Evolutionary conservation across 2,888 invertebrate species (phyloP), one percentile per base, ranked within the genome.

Genomic region (Operophtera brumata): DNA sequence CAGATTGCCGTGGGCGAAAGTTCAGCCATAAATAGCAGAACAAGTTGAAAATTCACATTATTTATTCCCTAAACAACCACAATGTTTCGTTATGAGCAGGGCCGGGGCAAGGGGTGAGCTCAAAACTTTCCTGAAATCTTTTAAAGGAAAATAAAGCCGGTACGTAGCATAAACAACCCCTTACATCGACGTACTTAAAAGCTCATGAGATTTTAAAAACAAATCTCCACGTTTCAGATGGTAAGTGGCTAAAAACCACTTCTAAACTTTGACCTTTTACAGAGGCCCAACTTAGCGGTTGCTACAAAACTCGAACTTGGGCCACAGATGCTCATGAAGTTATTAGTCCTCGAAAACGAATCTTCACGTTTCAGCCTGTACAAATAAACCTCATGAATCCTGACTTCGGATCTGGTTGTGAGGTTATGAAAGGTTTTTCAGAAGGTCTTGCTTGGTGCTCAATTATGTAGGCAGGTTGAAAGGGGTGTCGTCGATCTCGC

Each of bases 401-500:
- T 55, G 7, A 12, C 3, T 39, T n/a, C 26, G 28, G 6, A 1
- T 10, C 48, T 48, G 54, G 34, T 2, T 13, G 9, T 25, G 45
- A 45, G 41, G 13, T 42, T 46, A 46, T 30, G 20, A 45, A 47
- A 53, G 47, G 55, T 46, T 55, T 51, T 52, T 58, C 48, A 45
- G 47, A 36, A 50, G 39, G 37, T 50, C 44, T 57, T 43, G 30
- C 34, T 35, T 51, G 53, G 42, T 46, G 43, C 28, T 63, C 25
- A 55, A 61, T 61, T 57, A 61, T 63, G 53, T 53, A 62, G 26
- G 42, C 43, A 37, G 53, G 41, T 58, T 58, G 52, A 54, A 62
- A 58, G 54, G 55, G 53, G 51, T 41, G 44, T 47, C 54, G 54
- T 49, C 55, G 51, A 45, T 60, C 62, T 48, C 47, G 11, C 26